Evolutionary conservation across 2,797 vertebrate genomes (phyloP), one percentile per base, ranked within the genome.

Genomic region (Poecilia picta): DNA sequence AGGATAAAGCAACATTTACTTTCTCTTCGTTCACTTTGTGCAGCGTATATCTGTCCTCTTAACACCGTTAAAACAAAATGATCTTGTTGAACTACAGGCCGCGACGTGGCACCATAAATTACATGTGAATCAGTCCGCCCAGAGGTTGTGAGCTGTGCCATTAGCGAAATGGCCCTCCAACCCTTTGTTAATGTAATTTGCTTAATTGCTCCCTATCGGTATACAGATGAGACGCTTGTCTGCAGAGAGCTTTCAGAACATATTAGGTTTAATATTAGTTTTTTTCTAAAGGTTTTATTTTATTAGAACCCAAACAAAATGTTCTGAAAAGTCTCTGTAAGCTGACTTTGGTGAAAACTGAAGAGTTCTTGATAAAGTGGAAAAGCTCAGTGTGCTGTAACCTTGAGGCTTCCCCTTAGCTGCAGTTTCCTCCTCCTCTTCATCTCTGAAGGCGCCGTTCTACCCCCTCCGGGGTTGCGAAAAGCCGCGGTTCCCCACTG

Each of bases 121-220:
- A 84, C 85, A 78, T 43, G 84, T 83, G 91, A 93, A 92, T 87
- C 87, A 90, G 89, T 91, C 83, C 81, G 93, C 92, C 92, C 94
- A 83, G 93, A 94, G 94, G 93, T 95, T 86, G 82, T 76, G 89
- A 86, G 92, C 91, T 89, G 85, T 87, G 83, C 90, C 90, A 95
- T 96, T 94, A 94, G 92, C 82, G 73, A 86, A 90, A 92, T 79
- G 82, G 91, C 91, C 94, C 93, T 87, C 79, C 83, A 88, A 94
- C 91, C 94, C 92, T 94, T 95, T 93, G 92, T 94, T 95, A 93
- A 89, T 94, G 92, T 89, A 93, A 95, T 96, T 95, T 94, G 88
- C 93, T 93, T 95, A 95, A 95, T 95, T 95, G 94, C 94, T 91
- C 85, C 72, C 73, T 92, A 94, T 94, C 92, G 89, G 92, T 92